Percentiles rank a stretch among this genome's conserved stretches.
phyloP scores from a whole-genome alignment of 1,140 invertebrate species.

The Zaprionus gabonicus region DNA sequence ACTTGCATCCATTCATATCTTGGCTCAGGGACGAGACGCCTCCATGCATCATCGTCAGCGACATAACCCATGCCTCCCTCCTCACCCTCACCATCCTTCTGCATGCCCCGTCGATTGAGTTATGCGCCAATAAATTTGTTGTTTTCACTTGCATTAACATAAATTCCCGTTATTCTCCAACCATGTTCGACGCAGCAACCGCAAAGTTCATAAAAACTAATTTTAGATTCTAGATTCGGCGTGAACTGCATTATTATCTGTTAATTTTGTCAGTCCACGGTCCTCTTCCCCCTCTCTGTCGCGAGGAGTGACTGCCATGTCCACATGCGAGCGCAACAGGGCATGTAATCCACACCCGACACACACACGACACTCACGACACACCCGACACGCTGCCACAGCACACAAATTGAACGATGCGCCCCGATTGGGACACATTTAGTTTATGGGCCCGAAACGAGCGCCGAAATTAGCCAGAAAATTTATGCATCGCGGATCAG shows the following conservation, averaged over 20 bases:
- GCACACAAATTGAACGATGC: conserved; percentile 44
- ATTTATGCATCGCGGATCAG: conserved; percentile 52
- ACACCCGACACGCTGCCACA: conserved; percentile 34
- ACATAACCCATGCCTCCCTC: conserved; percentile 11
- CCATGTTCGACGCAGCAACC: neutral
- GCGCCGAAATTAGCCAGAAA: conserved; percentile 57
- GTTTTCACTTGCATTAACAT: conserved; percentile 44
- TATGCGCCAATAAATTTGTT: conserved; percentile 78
- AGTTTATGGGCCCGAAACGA: conserved; percentile 11
- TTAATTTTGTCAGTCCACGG: neutral
- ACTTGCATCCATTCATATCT: conserved; percentile 69
- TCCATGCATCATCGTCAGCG: conserved; percentile 68
- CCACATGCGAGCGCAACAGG: conserved; percentile 49
- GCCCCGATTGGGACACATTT: conserved; percentile 13
- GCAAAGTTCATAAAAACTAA: conserved; percentile 15
- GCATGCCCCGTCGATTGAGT: conserved; percentile 44
- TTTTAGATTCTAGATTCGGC: conserved; percentile 9
- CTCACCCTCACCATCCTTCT: neutral
- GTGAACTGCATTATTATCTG: neutral
- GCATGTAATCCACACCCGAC: conserved; percentile 71
- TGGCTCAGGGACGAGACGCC: conserved; percentile 13
- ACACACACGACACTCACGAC: conserved; percentile 42
- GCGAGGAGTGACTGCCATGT: neutral
- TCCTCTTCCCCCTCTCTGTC: neutral
- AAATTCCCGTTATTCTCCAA: conserved; percentile 11